Conservation (phyloP, 2,113 vertebrate genomes). For the Myrmophylax atrothorax region DNA sequence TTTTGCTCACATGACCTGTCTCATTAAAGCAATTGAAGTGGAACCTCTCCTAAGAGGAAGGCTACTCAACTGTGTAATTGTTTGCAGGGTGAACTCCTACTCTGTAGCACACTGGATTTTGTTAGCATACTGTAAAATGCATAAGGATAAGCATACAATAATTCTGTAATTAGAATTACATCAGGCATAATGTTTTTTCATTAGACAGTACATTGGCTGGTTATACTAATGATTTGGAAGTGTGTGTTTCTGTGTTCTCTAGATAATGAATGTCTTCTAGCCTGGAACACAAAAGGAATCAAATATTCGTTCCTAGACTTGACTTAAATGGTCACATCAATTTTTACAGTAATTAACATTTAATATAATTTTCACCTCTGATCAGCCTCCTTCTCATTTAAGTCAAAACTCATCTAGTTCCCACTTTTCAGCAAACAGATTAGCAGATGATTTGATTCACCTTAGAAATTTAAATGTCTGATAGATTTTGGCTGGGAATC, state of each 20-base stretch:
- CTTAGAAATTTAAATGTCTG: not conserved
- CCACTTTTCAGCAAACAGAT: not conserved
- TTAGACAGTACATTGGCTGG: not conserved
- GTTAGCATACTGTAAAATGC: not conserved
- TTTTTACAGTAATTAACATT: constrained; percentile 19
- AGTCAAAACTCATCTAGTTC: not conserved
- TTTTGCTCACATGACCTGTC: not conserved
- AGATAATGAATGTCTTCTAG: not conserved
- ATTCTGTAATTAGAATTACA: constrained; percentile 49
- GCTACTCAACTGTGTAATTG: constrained; percentile 5
- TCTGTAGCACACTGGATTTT: not conserved
- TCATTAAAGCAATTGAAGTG: constrained; percentile 43
- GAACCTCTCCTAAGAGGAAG: constrained; percentile 1
- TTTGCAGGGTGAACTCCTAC: not conserved
- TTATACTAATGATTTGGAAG: not conserved
- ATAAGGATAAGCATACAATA: not conserved
- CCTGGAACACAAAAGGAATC: not conserved
- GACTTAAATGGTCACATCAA: not conserved
- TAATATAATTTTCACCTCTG: not conserved
- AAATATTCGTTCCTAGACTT: not conserved
- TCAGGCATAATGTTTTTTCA: constrained; percentile 21
- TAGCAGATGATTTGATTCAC: not conserved
- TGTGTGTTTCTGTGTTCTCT: not conserved
- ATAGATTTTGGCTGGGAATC: not conserved
- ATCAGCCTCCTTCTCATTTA: not conserved